Base-by-base conservation (phyloP, 2,113 vertebrate genomes). In the Tragulus kanchil region DNA sequence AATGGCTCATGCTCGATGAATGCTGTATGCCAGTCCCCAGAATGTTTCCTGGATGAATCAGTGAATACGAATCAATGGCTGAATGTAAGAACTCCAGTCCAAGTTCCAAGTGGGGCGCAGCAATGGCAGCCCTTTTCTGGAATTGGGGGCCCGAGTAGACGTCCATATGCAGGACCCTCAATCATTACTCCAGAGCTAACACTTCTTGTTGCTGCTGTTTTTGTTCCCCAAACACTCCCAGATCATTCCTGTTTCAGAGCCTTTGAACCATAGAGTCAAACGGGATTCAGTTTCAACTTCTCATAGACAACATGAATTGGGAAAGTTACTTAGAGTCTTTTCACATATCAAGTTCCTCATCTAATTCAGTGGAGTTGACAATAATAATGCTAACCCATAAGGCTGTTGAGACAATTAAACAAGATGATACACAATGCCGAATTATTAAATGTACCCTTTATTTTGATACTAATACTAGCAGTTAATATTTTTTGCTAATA, bases 361-460 rank as follows among this genome's bases (percentile, higher is more conserved):
- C 73, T 88, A n/a, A 28, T 87, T 45, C 54, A 91, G 6, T 28
- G n/a, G 73, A 61, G 4, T 59, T 7, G 4, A 31, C 28, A 19
- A 28, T 69, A 69, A 92, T 61, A 50, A 96, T 25, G 65, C 73
- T 87, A 61, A 95, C 50, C 8, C 58, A 28, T 19, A 81, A 45
- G 36, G 42, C 7, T n/a, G 6, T 5, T 64, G 19, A 45, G 69
- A 79, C n/a, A 61, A 50, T 62, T 78, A 87, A n/a, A n/a, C n/a
- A n/a, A n/a, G 65, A 13, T n/a, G 64, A 31, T 8, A 2, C 31
- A 67, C n/a, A 31, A 25, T 21, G 59, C 69, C 85, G 26, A 50
- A 75, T 62, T 31, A 75, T 52, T 21, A 52, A 36, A 81, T 15
- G 8, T 4, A 64, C 16, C 58, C 62, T 17, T 84, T 56, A 17